These are phyloP conservation scores for Lepus oiostolus DNA, from an alignment of 2,797 vertebrate species.

Conservation along the genomic window DNA sequence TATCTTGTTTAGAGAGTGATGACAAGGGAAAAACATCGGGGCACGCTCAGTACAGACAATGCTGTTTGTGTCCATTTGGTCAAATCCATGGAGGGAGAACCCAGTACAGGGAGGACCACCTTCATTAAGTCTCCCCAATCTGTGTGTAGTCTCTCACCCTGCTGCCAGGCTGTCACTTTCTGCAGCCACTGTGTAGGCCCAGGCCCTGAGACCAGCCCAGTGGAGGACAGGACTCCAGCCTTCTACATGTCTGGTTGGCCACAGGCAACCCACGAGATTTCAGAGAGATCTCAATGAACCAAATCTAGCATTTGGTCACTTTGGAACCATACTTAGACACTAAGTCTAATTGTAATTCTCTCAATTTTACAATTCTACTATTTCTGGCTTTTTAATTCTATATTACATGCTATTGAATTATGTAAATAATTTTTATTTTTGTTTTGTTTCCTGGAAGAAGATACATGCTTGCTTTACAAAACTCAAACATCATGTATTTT, in stretches of 20 bases:
- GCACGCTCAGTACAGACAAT: neutral
- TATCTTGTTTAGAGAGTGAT: neutral
- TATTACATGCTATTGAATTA: neutral
- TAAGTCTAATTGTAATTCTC: neutral
- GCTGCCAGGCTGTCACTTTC: fast-evolving
- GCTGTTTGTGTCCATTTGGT: neutral
- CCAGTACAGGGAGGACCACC: neutral
- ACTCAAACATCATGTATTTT: neutral
- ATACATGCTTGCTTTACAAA: neutral
- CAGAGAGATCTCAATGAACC: neutral
- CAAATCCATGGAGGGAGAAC: neutral
- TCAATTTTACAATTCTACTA: neutral
- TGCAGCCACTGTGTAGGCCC: fast-evolving
- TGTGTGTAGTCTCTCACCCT: no score
- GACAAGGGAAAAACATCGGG: neutral
- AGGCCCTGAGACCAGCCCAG: fast-evolving
- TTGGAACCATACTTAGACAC: neutral
- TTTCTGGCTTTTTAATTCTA: neutral
- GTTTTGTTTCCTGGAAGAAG: neutral
- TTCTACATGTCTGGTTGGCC: fast-evolving
- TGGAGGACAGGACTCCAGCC: fast-evolving
- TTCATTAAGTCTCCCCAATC: fast-evolving
- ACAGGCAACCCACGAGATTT: fast-evolving
- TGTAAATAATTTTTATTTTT: neutral
- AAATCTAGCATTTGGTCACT: neutral